A percentile compares a stretch with the other conserved stretches of the same genome.
These are phyloP conservation scores for Ia io DNA, from an alignment of 2,113 vertebrate species.

Conservation along the genomic window DNA sequence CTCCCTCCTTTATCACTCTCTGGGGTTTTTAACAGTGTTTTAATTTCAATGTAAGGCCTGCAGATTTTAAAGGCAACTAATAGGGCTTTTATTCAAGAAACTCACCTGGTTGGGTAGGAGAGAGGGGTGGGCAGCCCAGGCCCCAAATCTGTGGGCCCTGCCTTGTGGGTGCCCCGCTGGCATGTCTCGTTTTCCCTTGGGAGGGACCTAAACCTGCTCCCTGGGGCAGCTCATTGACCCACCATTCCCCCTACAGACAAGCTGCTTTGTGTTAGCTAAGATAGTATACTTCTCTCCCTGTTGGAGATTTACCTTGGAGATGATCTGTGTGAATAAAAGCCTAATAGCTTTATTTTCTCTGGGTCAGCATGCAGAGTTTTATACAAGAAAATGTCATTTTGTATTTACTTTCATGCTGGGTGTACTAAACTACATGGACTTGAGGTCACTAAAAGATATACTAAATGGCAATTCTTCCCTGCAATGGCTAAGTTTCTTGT, in stretches of 20 bases:
- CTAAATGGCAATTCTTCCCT: neutral
- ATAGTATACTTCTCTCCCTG: neutral
- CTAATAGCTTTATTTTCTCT: neutral
- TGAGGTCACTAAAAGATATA: neutral
- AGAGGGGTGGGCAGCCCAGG: neutral
- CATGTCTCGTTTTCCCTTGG: neutral
- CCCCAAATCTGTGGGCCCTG: neutral
- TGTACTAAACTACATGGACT: neutral
- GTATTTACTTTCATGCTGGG: neutral
- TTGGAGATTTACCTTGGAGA: neutral
- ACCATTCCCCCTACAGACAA: neutral
- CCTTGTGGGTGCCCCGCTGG: neutral
- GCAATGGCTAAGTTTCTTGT: neutral
- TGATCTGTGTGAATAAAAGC: neutral
- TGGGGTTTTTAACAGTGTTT: neutral
- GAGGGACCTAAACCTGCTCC: neutral
- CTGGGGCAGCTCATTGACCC: neutral
- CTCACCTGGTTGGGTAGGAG: neutral
- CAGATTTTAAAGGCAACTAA: neutral
- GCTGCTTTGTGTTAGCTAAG: neutral
- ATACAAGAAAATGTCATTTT: neutral
- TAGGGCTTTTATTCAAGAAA: neutral
- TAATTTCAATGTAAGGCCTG: neutral
- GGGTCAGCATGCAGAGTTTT: neutral
- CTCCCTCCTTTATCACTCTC: neutral